Evolutionary conservation across 2,113 vertebrate genomes (phyloP).

Genomic region (Peucedramus taeniatus): DNA sequence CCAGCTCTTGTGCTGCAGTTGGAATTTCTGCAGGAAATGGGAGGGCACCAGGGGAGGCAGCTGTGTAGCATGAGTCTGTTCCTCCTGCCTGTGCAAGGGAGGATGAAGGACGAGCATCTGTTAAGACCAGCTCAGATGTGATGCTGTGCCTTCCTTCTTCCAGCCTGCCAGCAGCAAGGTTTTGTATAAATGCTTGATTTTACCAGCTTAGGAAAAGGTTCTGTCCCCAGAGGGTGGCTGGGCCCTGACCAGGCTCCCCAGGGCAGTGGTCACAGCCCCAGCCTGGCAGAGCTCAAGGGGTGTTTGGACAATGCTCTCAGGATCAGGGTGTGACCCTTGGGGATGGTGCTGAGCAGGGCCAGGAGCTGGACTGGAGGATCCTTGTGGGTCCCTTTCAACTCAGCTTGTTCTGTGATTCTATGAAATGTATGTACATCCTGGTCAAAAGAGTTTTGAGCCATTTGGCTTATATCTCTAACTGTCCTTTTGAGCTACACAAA

Average conservation of each 20-base stretch:
- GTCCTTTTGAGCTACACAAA: background rate
- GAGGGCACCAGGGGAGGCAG: background rate
- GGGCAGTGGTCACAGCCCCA: background rate
- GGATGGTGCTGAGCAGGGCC: background rate
- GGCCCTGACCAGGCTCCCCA: background rate
- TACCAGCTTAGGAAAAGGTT: background rate
- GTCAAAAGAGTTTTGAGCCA: rapidly evolving
- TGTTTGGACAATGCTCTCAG: background rate
- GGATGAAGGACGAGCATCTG: background rate
- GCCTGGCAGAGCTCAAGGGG: background rate
- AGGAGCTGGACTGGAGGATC: background rate
- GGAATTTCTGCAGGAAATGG: background rate
- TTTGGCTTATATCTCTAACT: background rate
- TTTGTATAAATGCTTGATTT: background rate
- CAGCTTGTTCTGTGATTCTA: background rate
- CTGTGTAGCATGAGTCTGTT: rapidly evolving
- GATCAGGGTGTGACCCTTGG: background rate
- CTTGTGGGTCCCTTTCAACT: background rate
- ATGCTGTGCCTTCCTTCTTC: background rate
- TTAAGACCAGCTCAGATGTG: background rate
- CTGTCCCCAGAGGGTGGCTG: background rate
- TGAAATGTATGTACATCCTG: background rate
- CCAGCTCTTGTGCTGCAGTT: background rate
- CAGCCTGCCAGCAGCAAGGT: background rate
- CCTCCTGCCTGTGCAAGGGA: background rate